Percentiles rank a stretch among this genome's conserved stretches.
Evolutionary conservation across 2,888 invertebrate species (phyloP).

Genomic region (Uloborus plumipes): DNA sequence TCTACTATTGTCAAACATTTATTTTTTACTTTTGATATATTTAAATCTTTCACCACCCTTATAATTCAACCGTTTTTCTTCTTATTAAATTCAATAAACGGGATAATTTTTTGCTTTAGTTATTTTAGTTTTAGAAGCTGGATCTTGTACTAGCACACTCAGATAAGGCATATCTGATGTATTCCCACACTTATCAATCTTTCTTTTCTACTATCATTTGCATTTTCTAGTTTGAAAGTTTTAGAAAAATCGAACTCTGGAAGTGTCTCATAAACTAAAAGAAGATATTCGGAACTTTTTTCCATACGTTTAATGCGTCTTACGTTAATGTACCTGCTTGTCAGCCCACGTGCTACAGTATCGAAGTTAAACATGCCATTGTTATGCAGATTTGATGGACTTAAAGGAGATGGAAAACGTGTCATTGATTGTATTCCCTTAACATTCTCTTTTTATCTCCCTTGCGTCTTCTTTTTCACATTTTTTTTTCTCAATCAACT

Average conservation of each 20-base stretch:
- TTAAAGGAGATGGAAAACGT: constrained; percentile 45
- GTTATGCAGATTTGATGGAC: constrained; percentile 60
- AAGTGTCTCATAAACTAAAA: constrained; percentile 21
- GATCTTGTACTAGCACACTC: too few relatives aligned
- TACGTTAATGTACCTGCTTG: constrained; percentile 37
- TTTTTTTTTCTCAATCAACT: constrained; percentile 39
- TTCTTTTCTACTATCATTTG: too few relatives aligned
- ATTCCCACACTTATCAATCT: too few relatives aligned
- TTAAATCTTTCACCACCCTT: too few relatives aligned
- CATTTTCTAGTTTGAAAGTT: constrained; percentile 1
- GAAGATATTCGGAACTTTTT: constrained; percentile 38
- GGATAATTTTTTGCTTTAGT: too few relatives aligned
- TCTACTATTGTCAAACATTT: too few relatives aligned
- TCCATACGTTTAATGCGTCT: constrained; percentile 38
- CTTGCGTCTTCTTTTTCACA: constrained; percentile 11
- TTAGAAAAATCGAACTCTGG: constrained; percentile 20
- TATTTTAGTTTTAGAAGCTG: too few relatives aligned
- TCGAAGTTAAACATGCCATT: constrained; percentile 50
- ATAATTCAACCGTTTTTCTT: too few relatives aligned
- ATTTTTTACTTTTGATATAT: too few relatives aligned
- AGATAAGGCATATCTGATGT: too few relatives aligned
- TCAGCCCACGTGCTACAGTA: constrained; percentile 29
- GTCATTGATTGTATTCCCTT: constrained; percentile 53
- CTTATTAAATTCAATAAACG: too few relatives aligned
- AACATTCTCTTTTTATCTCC: constrained; percentile 2